These are phyloP conservation scores for Diabrotica balteata DNA, from an alignment of 2,888 invertebrate species.

Conservation along the genomic window DNA sequence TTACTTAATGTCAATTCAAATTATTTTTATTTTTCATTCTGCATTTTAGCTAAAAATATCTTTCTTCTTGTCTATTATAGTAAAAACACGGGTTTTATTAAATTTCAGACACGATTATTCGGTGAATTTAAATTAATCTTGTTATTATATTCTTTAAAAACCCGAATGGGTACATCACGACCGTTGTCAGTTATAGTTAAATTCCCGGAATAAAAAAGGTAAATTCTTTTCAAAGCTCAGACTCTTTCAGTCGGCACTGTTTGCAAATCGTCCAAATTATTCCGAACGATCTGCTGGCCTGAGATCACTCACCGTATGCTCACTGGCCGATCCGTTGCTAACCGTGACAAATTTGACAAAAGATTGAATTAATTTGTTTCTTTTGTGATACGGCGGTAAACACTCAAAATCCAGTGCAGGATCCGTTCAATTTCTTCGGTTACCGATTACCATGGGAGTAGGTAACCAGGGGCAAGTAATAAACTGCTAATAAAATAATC, in stretches of 20 bases:
- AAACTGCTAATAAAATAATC: too few species aligned
- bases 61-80: too few species aligned
- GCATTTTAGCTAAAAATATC: too few species aligned
- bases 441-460: slow-evolving; percentile 2
- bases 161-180: too few species aligned
- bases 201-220: too few species aligned
- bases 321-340: slow-evolving; percentile 15
- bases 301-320: slow-evolving; percentile 18
- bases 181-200: too few species aligned
- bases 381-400: slow-evolving; percentile 39
- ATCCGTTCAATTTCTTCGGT: slow-evolving; percentile 14
- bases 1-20: too few species aligned
- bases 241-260: slow-evolving; percentile 11
- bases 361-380: slow-evolving; percentile 45
- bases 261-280: slow-evolving; percentile 9
- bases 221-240: not conserved
- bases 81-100: too few species aligned
- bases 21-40: too few species aligned
- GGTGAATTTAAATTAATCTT: too few species aligned
- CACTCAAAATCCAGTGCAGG: slow-evolving; percentile 25
- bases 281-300: slow-evolving; percentile 10
- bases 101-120: too few species aligned
- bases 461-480: not conserved
- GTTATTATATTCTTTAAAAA: too few species aligned
- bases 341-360: slow-evolving; percentile 47